phyloP scores from a whole-genome alignment of 2,797 vertebrate species.

The Monodelphis domestica region DNA sequence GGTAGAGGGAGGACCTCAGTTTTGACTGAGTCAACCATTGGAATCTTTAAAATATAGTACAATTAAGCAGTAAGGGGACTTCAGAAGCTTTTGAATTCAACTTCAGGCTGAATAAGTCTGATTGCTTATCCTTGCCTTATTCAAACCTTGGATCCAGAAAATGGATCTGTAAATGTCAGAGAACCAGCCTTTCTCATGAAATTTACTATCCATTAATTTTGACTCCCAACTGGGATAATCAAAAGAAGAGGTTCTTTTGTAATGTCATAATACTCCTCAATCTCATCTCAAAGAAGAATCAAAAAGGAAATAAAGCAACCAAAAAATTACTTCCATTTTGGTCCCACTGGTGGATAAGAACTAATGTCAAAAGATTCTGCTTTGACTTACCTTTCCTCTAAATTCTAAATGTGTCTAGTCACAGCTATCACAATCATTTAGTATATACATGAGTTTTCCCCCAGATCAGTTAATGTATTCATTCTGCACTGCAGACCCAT shows the following conservation, averaged over 20 bases:
- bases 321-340: background rate
- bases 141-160: conserved; percentile 60
- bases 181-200: conserved; percentile 49
- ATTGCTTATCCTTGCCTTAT: conserved; percentile 64
- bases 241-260: conserved; percentile 46
- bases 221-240: conserved; percentile 36
- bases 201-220: conserved; percentile 59
- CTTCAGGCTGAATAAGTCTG: conserved; percentile 56
- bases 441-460: background rate
- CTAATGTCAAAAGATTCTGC: background rate
- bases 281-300: conserved; percentile 34
- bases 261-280: conserved; percentile 8
- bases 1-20: conserved; percentile 29
- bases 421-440: conserved; percentile 9
- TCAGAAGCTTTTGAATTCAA: conserved; percentile 54
- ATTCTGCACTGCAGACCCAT: background rate
- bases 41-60: conserved; percentile 33
- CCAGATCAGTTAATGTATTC: conserved; percentile 2
- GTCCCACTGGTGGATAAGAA: background rate
- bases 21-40: conserved; percentile 20
- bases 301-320: background rate
- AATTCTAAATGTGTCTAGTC: conserved; percentile 1
- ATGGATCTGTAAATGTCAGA: conserved; percentile 68
- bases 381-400: conserved; percentile 5
- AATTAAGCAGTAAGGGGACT: conserved; percentile 19